A percentile compares a stretch with the other conserved stretches of the same genome.
Conservation (phyloP, 2,888 invertebrate genomes). For the Cosmia trapezina region DNA sequence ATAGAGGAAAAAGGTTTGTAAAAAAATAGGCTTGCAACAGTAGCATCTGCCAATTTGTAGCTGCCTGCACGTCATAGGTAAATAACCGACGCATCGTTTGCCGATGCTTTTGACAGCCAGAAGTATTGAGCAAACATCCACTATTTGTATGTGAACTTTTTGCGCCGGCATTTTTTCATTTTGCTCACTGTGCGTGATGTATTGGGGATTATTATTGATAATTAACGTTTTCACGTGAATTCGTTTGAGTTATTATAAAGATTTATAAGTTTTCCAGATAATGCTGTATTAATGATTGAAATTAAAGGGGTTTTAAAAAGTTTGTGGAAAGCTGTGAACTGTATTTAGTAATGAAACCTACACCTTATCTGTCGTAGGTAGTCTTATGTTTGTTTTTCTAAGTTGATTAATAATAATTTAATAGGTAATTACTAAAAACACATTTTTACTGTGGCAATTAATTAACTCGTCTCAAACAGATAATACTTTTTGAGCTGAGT, state of each 20-base stretch:
- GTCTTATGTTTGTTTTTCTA: background rate
- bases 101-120: conserved; percentile 86
- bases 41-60: conserved; percentile 80
- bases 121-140: conserved; percentile 80
- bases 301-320: background rate
- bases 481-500: no score
- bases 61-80: conserved; percentile 78
- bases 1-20: conserved; percentile 37
- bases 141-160: conserved; percentile 75
- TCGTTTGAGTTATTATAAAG: background rate
- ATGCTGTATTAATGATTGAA: background rate
- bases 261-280: conserved; percentile 2
- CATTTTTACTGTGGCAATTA: no score
- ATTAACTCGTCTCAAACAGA: no score
- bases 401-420: no score
- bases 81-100: conserved; percentile 82
- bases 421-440: no score
- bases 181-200: conserved; percentile 27
- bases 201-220: conserved; percentile 43
- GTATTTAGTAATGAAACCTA: background rate
- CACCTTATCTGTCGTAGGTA: no score
- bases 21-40: conserved; percentile 62
- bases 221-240: conserved; percentile 26
- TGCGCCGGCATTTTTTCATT: conserved; percentile 56
- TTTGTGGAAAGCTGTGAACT: background rate